Percentiles rank a stretch among this genome's conserved stretches.
These are phyloP conservation scores for Poecilus cupreus DNA, from an alignment of 2,888 invertebrate genomes.

Conservation along the genomic window DNA sequence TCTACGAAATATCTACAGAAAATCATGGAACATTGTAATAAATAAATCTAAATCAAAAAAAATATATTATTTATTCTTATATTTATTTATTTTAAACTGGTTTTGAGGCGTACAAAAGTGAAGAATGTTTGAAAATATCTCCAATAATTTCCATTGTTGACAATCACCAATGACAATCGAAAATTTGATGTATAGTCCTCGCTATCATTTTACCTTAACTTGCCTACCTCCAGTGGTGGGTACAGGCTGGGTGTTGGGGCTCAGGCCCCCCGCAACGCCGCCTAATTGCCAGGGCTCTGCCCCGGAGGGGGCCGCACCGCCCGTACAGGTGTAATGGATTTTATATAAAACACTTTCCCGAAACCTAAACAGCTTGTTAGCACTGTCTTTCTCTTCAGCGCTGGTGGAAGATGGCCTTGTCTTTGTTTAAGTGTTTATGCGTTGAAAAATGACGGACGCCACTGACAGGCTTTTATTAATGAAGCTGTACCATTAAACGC, in stretches of 20 bases:
- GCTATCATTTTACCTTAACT: neutral
- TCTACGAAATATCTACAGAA: too few relatives aligned
- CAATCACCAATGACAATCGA: conserved; percentile 32
- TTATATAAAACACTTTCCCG: conserved; percentile 66
- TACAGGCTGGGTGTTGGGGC: conserved; percentile 5
- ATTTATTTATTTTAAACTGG: too few relatives aligned
- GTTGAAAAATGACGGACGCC: conserved; percentile 57
- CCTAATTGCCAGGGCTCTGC: conserved; percentile 58
- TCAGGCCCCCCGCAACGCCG: conserved; percentile 42
- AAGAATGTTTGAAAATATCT: too few relatives aligned
- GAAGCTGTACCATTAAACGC: conserved; percentile 59
- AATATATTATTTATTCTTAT: too few relatives aligned
- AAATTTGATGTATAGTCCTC: conserved; percentile 11
- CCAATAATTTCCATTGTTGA: conserved; percentile 4
- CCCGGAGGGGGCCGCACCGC: conserved; percentile 63
- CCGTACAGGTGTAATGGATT: conserved; percentile 68
- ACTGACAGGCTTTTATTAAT: conserved; percentile 58
- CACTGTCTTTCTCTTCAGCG: neutral
- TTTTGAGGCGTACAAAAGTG: too few relatives aligned
- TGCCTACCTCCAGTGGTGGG: neutral
- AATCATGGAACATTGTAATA: too few relatives aligned
- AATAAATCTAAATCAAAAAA: too few relatives aligned
- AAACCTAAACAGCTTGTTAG: conserved; percentile 33
- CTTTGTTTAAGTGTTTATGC: conserved; percentile 36
- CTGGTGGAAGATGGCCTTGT: neutral